These are phyloP conservation scores for Styela clava DNA, from an alignment of 23 tunicate genomes.

Conservation along the genomic window DNA sequence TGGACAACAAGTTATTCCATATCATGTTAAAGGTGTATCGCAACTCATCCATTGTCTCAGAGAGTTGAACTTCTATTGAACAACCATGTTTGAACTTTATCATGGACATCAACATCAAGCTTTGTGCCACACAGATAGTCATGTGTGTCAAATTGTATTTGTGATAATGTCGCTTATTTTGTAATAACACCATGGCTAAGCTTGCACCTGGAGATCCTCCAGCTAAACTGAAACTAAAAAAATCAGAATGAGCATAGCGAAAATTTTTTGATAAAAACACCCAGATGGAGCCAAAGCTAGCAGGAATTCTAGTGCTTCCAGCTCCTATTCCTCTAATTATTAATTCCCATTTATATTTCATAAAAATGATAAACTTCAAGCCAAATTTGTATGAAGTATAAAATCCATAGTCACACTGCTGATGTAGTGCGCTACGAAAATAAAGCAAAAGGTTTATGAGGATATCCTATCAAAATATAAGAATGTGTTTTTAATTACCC, in stretches of 20 bases:
- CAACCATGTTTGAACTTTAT: background rate
- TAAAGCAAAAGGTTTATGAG: too few relatives aligned
- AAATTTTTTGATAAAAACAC: too few relatives aligned
- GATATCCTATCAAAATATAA: too few relatives aligned
- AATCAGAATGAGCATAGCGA: background rate
- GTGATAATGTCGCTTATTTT: background rate
- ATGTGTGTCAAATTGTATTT: background rate
- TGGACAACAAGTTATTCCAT: background rate
- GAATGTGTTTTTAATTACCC: too few relatives aligned
- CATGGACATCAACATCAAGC: background rate
- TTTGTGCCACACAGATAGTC: background rate
- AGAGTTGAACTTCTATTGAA: background rate
- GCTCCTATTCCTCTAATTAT: too few relatives aligned
- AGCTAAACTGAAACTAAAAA: background rate
- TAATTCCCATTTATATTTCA: too few relatives aligned
- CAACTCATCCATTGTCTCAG: background rate
- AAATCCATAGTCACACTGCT: too few relatives aligned
- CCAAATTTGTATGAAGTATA: too few relatives aligned
- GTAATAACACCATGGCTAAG: constrained; percentile 4
- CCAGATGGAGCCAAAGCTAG: too few relatives aligned
- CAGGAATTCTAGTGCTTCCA: too few relatives aligned
- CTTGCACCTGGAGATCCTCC: constrained; percentile 10
- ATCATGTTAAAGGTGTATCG: background rate
- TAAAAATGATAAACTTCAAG: too few relatives aligned
- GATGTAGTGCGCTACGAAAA: too few relatives aligned